Evolutionary conservation across 2,113 vertebrate genomes (phyloP).

Genomic region (Phalacrocorax carbo): DNA sequence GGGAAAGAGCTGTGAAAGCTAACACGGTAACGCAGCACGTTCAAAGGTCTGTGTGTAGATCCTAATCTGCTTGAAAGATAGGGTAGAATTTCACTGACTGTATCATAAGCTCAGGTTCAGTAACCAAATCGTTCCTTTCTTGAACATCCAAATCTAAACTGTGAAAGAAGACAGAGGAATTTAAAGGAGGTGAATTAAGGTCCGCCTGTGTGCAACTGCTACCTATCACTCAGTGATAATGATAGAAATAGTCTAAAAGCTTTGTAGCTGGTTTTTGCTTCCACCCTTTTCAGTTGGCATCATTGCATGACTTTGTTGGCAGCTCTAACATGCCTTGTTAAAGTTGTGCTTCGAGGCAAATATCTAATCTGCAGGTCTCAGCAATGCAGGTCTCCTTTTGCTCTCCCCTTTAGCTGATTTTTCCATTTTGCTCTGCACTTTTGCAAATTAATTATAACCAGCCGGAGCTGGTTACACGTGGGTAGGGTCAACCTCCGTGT

Average conservation of each 20-base stretch:
- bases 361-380: neutral
- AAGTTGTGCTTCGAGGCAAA: neutral
- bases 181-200: neutral
- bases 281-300: neutral
- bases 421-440: neutral
- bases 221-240: neutral
- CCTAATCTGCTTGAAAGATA: slow-evolving; percentile 52
- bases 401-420: neutral
- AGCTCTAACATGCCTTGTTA: neutral
- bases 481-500: neutral
- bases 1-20: slow-evolving; percentile 41
- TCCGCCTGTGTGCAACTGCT: neutral
- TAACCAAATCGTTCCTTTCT: slow-evolving; percentile 18
- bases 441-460: neutral
- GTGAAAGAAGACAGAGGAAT: neutral
- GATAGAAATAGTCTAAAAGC: neutral
- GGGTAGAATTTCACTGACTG: slow-evolving; percentile 37
- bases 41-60: slow-evolving; percentile 43
- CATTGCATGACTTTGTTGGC: neutral
- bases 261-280: neutral
- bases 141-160: neutral
- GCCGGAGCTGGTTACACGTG: neutral
- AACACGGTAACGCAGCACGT: slow-evolving; percentile 27
- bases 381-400: neutral
- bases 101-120: neutral